Evolutionary conservation across 2,797 vertebrate genomes (phyloP).

Genomic region (Merluccius polli): DNA sequence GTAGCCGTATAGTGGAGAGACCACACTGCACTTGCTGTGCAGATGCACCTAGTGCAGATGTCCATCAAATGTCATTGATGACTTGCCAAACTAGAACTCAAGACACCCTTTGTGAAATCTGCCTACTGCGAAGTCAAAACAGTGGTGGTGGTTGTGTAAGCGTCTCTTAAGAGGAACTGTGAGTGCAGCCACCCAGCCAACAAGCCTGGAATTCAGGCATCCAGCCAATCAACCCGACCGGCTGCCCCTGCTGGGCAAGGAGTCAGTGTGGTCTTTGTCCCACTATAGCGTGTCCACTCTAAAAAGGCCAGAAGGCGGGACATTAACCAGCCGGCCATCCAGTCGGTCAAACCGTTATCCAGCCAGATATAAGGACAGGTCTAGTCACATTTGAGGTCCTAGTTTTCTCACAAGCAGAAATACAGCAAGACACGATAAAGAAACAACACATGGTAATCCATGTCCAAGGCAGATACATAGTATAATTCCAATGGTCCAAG

Average conservation of each 20-base stretch:
- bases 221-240: conserved; percentile 43
- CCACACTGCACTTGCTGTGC: neutral
- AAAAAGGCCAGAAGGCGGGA: conserved; percentile 41
- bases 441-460: neutral
- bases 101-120: conserved; percentile 34
- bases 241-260: conserved; percentile 36
- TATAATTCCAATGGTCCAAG: conserved; percentile 18
- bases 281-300: conserved; percentile 41
- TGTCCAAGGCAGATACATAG: neutral
- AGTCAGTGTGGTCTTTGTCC: conserved; percentile 47
- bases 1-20: neutral
- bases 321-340: conserved; percentile 22
- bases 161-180: conserved; percentile 6
- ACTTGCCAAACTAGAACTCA: conserved; percentile 30
- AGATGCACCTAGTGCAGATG: neutral
- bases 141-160: conserved; percentile 30
- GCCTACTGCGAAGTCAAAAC: conserved; percentile 34
- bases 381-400: conserved; percentile 8
- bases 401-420: conserved; percentile 6
- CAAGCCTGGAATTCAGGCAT: conserved; percentile 41
- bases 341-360: conserved; percentile 32
- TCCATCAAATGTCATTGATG: conserved; percentile 28
- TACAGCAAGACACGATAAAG: neutral
- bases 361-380: conserved; percentile 21
- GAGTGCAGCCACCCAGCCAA: conserved; percentile 31